Conservation (phyloP, 2,888 invertebrate genomes). For the Folsomia candida region DNA sequence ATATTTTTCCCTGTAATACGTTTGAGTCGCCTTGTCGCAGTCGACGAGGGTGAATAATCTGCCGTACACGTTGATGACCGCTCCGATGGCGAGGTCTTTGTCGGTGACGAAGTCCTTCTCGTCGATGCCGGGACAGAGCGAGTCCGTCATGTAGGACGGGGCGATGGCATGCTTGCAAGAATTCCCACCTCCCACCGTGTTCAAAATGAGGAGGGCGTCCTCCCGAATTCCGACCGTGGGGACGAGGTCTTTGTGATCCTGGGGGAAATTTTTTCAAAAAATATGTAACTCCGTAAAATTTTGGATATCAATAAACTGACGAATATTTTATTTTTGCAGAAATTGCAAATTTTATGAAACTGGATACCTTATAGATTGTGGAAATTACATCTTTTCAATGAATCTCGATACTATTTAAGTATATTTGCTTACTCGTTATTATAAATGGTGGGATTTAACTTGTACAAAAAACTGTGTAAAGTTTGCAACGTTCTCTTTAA, state of each 20-base stretch:
- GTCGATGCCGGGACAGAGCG: slow-evolving; percentile 35
- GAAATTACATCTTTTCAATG: too few species aligned
- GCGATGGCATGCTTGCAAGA: slow-evolving; percentile 16
- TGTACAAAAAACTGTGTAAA: too few species aligned
- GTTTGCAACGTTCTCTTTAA: too few species aligned
- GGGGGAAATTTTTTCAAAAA: background rate
- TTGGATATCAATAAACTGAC: too few species aligned
- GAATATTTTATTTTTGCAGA: too few species aligned
- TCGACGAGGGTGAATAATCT: slow-evolving; percentile 75
- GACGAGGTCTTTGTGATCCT: slow-evolving; percentile 33
- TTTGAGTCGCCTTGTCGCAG: slow-evolving; percentile 80
- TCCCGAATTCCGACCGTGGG: slow-evolving; percentile 26
- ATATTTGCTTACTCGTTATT: too few species aligned
- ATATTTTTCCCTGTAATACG: slow-evolving; percentile 73
- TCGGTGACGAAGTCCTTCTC: slow-evolving; percentile 57
- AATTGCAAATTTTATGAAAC: too few species aligned
- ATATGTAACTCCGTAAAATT: too few species aligned
- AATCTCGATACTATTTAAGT: too few species aligned
- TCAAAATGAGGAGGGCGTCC: slow-evolving; percentile 37
- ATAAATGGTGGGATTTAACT: too few species aligned
- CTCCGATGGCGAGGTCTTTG: slow-evolving; percentile 78
- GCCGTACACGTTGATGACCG: slow-evolving; percentile 75
- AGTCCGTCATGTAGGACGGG: slow-evolving; percentile 26
- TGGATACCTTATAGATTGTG: too few species aligned
- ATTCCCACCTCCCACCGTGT: slow-evolving; percentile 18